Conservation (phyloP, 2,113 vertebrate species). For the Carettochelys insculpta region DNA sequence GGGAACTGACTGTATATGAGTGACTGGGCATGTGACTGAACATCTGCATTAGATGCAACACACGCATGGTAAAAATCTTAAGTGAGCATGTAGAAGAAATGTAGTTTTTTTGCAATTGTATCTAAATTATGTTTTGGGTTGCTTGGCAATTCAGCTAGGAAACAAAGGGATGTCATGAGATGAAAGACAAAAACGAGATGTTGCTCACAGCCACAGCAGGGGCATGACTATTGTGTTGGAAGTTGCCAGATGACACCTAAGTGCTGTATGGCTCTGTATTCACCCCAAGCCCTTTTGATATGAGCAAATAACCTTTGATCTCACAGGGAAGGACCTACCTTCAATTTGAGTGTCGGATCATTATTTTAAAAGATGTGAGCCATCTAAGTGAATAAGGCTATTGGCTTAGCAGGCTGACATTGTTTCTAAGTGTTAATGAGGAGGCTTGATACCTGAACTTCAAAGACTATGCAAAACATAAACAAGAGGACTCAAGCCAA, state of each 20-base stretch:
- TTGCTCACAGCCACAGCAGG: not conserved
- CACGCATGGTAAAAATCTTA: not conserved
- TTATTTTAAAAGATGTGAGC: not conserved
- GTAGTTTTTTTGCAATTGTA: fast-evolving
- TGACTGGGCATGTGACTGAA: not conserved
- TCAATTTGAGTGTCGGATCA: no score
- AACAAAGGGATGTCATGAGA: not conserved
- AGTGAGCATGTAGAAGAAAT: not conserved
- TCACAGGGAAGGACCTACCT: not conserved
- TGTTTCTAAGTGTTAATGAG: not conserved
- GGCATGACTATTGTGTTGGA: not conserved
- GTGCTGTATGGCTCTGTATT: constrained; percentile 9
- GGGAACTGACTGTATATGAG: not conserved
- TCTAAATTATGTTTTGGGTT: not conserved
- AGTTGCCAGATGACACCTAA: constrained; percentile 36
- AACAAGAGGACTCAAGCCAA: not conserved
- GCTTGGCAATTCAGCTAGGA: not conserved
- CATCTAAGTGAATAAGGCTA: not conserved
- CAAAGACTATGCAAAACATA: not conserved
- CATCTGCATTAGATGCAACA: not conserved
- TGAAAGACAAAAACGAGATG: constrained; percentile 28
- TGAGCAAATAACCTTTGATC: constrained; percentile 51
- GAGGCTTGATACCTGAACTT: not conserved
- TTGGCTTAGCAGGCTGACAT: not conserved
- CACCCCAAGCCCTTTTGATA: constrained; percentile 41